Conservation (phyloP, 2,113 vertebrate genomes). For the Psittacula cyanocephala region DNA sequence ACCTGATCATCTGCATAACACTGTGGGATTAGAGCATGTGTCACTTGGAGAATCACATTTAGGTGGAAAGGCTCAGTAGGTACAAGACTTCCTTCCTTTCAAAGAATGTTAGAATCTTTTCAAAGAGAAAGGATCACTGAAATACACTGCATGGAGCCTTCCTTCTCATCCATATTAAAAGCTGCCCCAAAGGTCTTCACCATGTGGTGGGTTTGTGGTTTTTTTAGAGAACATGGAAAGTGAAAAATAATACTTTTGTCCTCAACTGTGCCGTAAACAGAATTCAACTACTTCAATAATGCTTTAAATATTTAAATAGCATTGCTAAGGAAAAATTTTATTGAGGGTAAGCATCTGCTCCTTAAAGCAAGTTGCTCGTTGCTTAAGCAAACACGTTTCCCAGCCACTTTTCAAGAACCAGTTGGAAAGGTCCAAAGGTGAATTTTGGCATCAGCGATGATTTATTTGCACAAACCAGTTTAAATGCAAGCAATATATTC, state of each 20-base stretch:
- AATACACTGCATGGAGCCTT: background rate
- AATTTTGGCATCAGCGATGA: slow-evolving; percentile 45
- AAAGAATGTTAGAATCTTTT: background rate
- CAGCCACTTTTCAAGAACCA: background rate
- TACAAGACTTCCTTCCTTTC: background rate
- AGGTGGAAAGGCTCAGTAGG: background rate
- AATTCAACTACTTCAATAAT: background rate
- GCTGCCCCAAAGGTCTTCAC: background rate
- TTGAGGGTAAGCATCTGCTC: background rate
- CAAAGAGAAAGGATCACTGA: background rate
- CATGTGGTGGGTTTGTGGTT: background rate
- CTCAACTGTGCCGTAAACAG: background rate
- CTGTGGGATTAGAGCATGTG: background rate
- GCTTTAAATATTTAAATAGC: background rate
- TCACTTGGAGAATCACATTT: background rate
- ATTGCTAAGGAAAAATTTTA: background rate
- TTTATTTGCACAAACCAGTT: slow-evolving; percentile 47
- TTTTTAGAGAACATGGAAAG: background rate
- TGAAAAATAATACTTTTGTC: background rate
- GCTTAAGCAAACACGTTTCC: background rate
- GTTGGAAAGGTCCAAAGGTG: slow-evolving; percentile 44
- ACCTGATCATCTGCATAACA: rapidly evolving
- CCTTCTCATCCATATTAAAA: background rate
- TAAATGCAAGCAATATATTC: slow-evolving; percentile 58
- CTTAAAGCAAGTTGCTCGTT: background rate